Evolutionary conservation across 2,797 vertebrate genomes (phyloP).

Genomic region (Microtus obscurus): DNA sequence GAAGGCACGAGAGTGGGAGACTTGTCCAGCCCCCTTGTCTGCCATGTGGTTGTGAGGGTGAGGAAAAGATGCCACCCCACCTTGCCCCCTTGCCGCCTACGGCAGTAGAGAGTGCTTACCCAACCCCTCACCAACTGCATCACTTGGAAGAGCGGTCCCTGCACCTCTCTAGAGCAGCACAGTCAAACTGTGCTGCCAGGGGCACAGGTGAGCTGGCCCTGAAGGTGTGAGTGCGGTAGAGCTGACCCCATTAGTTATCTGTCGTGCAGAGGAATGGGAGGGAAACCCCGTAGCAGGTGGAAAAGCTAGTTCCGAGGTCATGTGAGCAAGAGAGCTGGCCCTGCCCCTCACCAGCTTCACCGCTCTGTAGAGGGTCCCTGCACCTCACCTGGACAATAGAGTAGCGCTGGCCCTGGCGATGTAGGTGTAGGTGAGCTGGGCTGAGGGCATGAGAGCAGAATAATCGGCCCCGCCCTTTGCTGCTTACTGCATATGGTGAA

Average conservation of each 20-base stretch:
- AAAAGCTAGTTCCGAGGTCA: neutral
- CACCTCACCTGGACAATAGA: neutral
- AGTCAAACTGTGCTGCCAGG: neutral
- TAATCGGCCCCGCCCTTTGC: neutral
- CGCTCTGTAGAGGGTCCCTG: neutral
- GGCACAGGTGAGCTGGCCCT: neutral
- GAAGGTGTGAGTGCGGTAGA: no score
- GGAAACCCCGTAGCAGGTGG: neutral
- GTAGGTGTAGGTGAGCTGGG: neutral
- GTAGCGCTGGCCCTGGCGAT: neutral
- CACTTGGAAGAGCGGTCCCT: neutral
- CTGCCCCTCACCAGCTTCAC: neutral
- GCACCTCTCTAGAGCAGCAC: neutral
- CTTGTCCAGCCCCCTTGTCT: neutral
- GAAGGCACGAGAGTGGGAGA: neutral
- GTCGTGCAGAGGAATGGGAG: no score
- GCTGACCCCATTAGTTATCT: no score
- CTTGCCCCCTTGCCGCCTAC: neutral
- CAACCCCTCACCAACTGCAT: neutral
- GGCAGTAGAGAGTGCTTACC: neutral
- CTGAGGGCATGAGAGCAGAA: neutral
- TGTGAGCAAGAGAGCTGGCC: neutral
- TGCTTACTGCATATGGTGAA: neutral
- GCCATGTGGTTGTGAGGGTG: neutral
- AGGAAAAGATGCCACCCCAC: neutral